Base-by-base conservation (phyloP, 1,140 invertebrate genomes). In the Sweltsa coloradensis region DNA sequence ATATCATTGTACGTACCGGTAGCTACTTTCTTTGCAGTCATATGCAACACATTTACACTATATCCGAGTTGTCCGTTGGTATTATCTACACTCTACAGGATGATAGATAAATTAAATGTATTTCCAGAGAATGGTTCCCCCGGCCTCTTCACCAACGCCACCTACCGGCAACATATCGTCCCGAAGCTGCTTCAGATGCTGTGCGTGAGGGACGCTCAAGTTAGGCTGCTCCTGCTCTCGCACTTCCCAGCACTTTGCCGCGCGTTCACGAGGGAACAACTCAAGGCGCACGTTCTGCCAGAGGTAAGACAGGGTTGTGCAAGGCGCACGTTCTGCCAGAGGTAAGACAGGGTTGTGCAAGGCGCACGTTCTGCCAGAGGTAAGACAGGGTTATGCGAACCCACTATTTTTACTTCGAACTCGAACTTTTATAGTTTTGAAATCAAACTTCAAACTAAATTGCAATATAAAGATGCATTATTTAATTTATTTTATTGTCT, bases 171-270 rank as follows among this genome's bases (percentile, higher is more conserved):
- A 45, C 75, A 79, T 63, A 62, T 89, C 16, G 71, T 81, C 45
- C 84, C 84, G 2, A 78, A 78, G 60, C 61, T 89, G 16, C 60
- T 85, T 21, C 78, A 84, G 53, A 79, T 88, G 64, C 86, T 88
- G 62, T 74, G 75, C 47, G 78, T 89, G 1, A 70, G 82, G 50
- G 85, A 88, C 63, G 74, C 74, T 34, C 82, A 86, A 60, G 81
- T 85, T 31, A 64, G 81, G 41, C 57, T 81, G 42, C 67, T 86
- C 31, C 61, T 89, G 5, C 62, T 89, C 5, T 72, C 73, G 29
- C 78, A 86, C 59, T 83, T 89, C 56, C 73, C 73, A 45, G 74
- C 76, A 24, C 88, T 76, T 60, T 72, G 85, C 31, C 64, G 73
- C 51, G 72, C 76, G 14, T 81, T 88, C 56, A 74, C 76, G 49